phyloP scores from a whole-genome alignment of 1,140 invertebrate genomes.

The Diachasmimorpha longicaudata region DNA sequence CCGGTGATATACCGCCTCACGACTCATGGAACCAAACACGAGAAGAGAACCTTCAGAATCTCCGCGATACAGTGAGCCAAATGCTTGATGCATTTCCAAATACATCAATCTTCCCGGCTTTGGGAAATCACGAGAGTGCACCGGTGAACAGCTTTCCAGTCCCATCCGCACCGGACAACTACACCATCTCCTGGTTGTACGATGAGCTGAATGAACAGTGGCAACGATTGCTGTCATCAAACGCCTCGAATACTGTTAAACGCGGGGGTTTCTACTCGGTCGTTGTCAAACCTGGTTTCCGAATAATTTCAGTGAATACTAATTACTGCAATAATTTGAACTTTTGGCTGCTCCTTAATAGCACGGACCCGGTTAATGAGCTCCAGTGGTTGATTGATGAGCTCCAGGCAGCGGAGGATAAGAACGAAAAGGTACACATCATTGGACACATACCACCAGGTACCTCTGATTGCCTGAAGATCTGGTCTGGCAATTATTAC shows the following conservation, averaged over 20 bases:
- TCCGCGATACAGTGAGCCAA: conserved; percentile 84
- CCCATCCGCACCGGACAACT: conserved; percentile 81
- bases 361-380: conserved; percentile 93
- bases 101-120: conserved; percentile 88
- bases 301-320: conserved; percentile 90
- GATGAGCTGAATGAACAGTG: conserved; percentile 84
- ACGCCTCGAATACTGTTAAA: conserved; percentile 81
- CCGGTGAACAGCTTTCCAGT: conserved; percentile 97
- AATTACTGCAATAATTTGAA: conserved; percentile 97
- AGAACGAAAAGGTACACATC: conserved; percentile 94
- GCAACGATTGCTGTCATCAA: conserved; percentile 86
- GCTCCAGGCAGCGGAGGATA: conserved; percentile 90
- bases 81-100: conserved; percentile 88
- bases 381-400: conserved; percentile 95
- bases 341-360: conserved; percentile 96
- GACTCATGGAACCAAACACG: conserved; percentile 97
- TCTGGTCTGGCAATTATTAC: conserved; percentile 93
- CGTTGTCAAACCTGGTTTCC: conserved; percentile 84
- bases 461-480: conserved; percentile 90
- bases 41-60: conserved; percentile 83
- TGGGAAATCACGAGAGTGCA: conserved; percentile 96
- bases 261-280: conserved; percentile 91
- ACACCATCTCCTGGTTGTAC: conserved; percentile 90
- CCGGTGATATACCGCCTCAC: conserved; percentile 95
- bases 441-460: conserved; percentile 98